Evolutionary conservation across 2,888 invertebrate species (phyloP), one percentile per base, ranked within the genome.

Genomic region (Watsonalla binaria): DNA sequence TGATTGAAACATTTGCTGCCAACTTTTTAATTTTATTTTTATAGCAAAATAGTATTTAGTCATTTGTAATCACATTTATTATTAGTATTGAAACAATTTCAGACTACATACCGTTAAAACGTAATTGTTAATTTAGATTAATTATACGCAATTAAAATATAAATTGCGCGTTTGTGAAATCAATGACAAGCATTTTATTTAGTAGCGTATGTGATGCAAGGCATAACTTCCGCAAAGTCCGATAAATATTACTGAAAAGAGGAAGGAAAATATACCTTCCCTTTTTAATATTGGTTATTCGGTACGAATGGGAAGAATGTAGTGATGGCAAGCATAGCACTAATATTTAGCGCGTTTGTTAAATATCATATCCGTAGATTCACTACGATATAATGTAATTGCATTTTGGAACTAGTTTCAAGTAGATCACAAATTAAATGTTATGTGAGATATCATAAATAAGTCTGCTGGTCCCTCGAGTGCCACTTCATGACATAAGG

Each of bases 21-120:
- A 79, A 75, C 65, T 66, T 64, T 55, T 15, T 62, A 67, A 65
- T 60, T 66, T 65, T 58, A 56, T 63, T 65, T 66, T 59, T 62
- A 65, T 73, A 76, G 66, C 59, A 59, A 49, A 68, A 67, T 71
- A 73, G 69, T 62, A 54, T 69, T 61, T 74, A 76, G 68, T 74
- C 72, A 68, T 76, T 65, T 73, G 54, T 65, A 77, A 79, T 81
- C 74, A 79, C 74, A 76, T 70, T 71, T 74, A 74, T 63, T 69
- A 68, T 70, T 75, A 70, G 71, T 62, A 58, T 65, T 61, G 62
- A 59, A 65, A 62, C 59, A 58, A 66, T 49, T 67, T 62, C 63
- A 62, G 54, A 59, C 63, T 58, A 61, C 8, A 8, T 42, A 42
- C 9, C 42, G 59, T 51, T 47, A 57, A 56, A 59, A 60, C 57